Conservation (phyloP, 2,888 invertebrate genomes). For the Drosophila fulvimacula region DNA sequence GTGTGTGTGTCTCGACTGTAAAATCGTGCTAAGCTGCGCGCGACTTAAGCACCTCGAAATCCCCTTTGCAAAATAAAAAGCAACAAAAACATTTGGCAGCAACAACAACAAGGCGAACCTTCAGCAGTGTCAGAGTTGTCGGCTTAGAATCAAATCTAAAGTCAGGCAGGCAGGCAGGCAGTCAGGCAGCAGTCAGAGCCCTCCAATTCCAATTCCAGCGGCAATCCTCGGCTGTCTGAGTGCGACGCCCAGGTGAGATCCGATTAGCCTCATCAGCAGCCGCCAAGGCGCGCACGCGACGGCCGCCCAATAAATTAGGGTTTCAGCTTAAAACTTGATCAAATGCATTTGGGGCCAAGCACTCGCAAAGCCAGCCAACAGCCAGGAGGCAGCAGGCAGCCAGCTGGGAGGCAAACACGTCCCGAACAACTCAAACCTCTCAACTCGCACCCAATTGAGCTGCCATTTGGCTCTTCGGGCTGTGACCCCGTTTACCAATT, state of each 20-base stretch:
- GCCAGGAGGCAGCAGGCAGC: conserved; percentile 1
- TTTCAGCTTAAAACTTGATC: conserved; percentile 35
- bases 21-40: conserved; percentile 59
- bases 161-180: conserved; percentile 34
- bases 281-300: conserved; percentile 20
- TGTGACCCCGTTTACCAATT: conserved; percentile 34
- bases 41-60: conserved; percentile 64
- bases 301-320: conserved; percentile 48
- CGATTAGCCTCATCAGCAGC: conserved; percentile 74
- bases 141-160: conserved; percentile 72
- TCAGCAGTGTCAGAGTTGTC: conserved; percentile 49
- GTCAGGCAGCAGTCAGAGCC: conserved; percentile 27
- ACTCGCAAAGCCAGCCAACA: conserved; percentile 18
- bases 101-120: conserved; percentile 34
- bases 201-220: conserved; percentile 14
- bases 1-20: conserved; percentile 19
- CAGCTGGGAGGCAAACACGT: conserved; percentile 6
- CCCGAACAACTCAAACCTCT: neutral
- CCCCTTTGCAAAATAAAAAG: conserved; percentile 18
- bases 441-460: neutral
- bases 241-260: conserved; percentile 54
- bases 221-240: conserved; percentile 55
- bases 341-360: conserved; percentile 11
- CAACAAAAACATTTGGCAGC: conserved; percentile 50
- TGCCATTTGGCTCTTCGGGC: neutral